phyloP scores from a whole-genome alignment of 2,797 vertebrate species.

The Aplochiton taeniatus region DNA sequence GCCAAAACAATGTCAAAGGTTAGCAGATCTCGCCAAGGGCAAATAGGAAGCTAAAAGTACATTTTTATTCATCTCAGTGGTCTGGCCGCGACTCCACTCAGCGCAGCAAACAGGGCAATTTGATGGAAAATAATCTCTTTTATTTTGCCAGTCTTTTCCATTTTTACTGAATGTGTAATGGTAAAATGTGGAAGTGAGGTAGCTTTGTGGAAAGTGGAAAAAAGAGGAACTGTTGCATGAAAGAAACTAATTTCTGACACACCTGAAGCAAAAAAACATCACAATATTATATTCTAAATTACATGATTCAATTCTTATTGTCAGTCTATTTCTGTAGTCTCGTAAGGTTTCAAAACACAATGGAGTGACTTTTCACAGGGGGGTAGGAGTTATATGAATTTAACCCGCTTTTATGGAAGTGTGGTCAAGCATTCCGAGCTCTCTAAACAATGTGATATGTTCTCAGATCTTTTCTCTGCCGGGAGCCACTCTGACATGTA shows the following conservation, averaged over 20 bases:
- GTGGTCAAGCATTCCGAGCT: constrained; percentile 66
- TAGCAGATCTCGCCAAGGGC: constrained; percentile 71
- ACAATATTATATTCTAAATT: neutral
- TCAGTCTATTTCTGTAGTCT: constrained; percentile 2
- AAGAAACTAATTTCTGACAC: no score
- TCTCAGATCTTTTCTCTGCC: constrained; percentile 48
- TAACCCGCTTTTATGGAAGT: constrained; percentile 65
- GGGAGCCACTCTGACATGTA: constrained; percentile 31
- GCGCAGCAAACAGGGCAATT: constrained; percentile 56
- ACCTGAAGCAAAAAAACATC: neutral
- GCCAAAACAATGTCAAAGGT: constrained; percentile 81
- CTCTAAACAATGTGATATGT: constrained; percentile 56
- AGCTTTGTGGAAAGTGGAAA: neutral
- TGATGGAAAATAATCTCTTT: constrained; percentile 61
- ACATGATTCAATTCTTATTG: no score
- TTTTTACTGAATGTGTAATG: neutral
- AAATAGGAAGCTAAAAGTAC: constrained; percentile 64
- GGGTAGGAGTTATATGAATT: constrained; percentile 63
- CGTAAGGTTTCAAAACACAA: constrained; percentile 53
- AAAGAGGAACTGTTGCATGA: no score
- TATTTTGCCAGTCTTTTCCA: constrained; percentile 53
- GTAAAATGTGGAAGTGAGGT: neutral
- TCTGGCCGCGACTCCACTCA: constrained; percentile 37
- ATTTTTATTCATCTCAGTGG: constrained; percentile 66
- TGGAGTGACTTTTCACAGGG: constrained; percentile 65